Evolutionary conservation across 2,797 vertebrate genomes (phyloP).

Genomic region (Gorsachius magnificus): DNA sequence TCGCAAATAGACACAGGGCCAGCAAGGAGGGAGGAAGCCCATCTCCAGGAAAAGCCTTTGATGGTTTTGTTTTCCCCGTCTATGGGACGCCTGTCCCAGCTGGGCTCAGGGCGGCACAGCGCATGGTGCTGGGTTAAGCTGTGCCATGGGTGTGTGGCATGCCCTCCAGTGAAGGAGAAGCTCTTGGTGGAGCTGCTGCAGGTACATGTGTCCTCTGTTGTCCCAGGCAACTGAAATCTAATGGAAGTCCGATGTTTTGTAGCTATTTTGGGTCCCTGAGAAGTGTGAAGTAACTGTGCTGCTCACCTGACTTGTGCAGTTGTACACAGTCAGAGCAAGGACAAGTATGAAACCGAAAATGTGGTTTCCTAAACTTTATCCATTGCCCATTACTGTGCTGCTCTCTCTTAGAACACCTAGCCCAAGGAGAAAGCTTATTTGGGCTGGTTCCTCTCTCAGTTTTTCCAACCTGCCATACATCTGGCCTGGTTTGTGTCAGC

Average conservation of each 20-base stretch:
- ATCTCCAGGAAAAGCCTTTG: background rate
- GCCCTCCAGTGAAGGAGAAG: background rate
- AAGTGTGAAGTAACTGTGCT: background rate
- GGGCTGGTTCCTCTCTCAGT: background rate
- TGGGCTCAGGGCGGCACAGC: background rate
- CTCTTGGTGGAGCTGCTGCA: background rate
- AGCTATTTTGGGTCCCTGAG: background rate
- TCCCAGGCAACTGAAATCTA: background rate
- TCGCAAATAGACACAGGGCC: background rate
- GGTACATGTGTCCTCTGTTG: background rate
- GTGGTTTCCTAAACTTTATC: background rate
- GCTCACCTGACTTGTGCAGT: background rate
- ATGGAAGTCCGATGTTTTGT: background rate
- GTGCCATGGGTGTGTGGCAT: accelerated
- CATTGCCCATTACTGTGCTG: background rate
- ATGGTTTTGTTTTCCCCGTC: background rate
- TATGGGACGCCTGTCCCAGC: background rate
- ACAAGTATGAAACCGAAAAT: background rate
- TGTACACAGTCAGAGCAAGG: background rate
- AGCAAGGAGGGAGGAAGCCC: background rate
- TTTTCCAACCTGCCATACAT: background rate
- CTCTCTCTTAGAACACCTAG: background rate
- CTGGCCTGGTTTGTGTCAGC: constrained; percentile 28
- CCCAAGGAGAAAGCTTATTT: background rate
- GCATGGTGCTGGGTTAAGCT: background rate